Base-by-base conservation (phyloP, 2,797 vertebrate genomes). In the Aythya fuligula region DNA sequence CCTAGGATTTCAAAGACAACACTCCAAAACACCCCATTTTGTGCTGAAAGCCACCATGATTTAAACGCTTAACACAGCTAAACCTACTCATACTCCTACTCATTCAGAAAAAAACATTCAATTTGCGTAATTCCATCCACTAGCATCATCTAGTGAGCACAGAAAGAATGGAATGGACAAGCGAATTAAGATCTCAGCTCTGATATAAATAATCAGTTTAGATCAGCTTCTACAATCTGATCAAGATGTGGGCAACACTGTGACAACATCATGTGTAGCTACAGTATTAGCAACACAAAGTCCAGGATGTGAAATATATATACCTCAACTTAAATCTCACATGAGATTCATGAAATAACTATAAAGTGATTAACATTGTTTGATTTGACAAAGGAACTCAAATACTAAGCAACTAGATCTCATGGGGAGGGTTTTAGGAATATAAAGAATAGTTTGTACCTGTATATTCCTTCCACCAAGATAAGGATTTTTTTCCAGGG, bases 401-500 rank as follows among this genome's bases (percentile, higher is more conserved):
- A 93, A 90, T 27, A 66, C 36, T 45, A 93, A 73, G 73, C 75
- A 94, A 73, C 28, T 83, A 82, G 87, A 88, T 81, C 88, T 70
- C 67, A 90, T 7, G 56, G 90, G 71, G 79, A 95, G 70, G 27
- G 53, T 64, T 54, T 94, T 93, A 83, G 41, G 76, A 95, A 93
- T 45, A 75, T 20, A 94, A 84, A 86, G 78, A 90, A 92, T 75
- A 96, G 56, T 87, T 79, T 92, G 89, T 98, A 99, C 99, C 99
- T 99, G 98, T 99, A 99, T 93, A 99, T 99, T 84, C 99, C 99
- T 97, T 99, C 99, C 87, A 99, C 99, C 64, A 99, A 96, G 39
- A 99, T 99, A 69, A 99, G 98, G 87, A 99, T 99, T 96, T 99
- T 99, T 98, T 99, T 99, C 99, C 99, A 99, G 71, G 99, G 99